Evolutionary conservation across 2,888 invertebrate genomes (phyloP), one percentile per base, ranked within the genome.

Genomic region (Brachyptera risi): DNA sequence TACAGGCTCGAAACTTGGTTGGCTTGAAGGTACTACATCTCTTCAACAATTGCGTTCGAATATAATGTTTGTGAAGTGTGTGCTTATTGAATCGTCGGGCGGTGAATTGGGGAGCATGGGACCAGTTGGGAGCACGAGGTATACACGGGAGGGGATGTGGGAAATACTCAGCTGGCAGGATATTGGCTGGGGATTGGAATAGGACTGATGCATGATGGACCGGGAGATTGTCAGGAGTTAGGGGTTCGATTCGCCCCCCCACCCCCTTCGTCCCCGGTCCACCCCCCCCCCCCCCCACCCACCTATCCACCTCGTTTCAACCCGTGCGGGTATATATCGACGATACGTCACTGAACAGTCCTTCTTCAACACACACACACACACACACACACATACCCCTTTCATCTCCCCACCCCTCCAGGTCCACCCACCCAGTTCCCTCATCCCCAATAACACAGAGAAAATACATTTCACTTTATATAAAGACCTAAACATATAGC

Each of bases 131-230:
- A n/a, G 47, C 9, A 17, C 17, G 51, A 15, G 27, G 21, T 21
- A 35, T 54, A 35, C 44, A 3, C 19, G 2, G 17, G 3, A 2
- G 44, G 17, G 11, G 37, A 37, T 54, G 54, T 54, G 54, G 54
- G 54, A 54, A 54, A 37, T 23, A 9, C 54, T 54, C 54, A 54
- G 54, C 54, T 54, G 54, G 21, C 54, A 37, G 54, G 54, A 54
- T 54, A 54, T 54, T 54, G 54, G 54, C 54, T 54, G 54, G 54
- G 54, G 54, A 54, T 54, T 54, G 54, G 54, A 54, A 37, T 54
- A 54, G 54, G 54, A 54, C 54, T 54, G 54, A 54, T 54, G 54
- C 54, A 54, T 54, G 54, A 54, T 54, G 54, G 54, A 54, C 54
- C 54, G 17, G 37, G 54, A 35, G 37, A 35, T 47, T 47, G 47